Percentiles rank a stretch among this genome's conserved stretches.
Evolutionary conservation across 1,140 invertebrate genomes (phyloP).

Genomic region (Stratiolaelaps scimitus): DNA sequence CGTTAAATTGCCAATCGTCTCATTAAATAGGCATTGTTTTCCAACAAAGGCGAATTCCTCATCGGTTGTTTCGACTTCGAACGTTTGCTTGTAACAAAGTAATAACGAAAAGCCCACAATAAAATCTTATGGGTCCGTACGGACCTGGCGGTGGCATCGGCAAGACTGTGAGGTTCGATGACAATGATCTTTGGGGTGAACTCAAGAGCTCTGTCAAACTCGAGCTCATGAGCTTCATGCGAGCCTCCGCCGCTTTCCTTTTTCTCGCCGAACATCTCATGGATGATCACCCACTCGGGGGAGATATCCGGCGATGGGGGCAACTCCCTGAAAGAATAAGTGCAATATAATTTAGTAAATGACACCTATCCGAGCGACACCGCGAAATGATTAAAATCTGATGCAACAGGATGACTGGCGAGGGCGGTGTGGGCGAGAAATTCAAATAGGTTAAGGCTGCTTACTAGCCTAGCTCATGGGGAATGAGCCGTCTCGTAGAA

Average conservation of each 20-base stretch:
- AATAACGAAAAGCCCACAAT: not conserved
- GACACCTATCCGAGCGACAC: no score
- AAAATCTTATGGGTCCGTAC: not conserved
- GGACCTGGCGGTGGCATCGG: slow-evolving; percentile 17
- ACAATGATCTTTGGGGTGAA: slow-evolving; percentile 27
- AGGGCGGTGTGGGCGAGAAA: no score
- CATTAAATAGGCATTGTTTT: not conserved
- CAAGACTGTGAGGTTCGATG: slow-evolving; percentile 17
- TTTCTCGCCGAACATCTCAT: not conserved
- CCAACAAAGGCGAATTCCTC: not conserved
- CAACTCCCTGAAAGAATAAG: not conserved
- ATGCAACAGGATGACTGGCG: no score
- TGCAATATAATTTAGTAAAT: no score
- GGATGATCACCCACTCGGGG: slow-evolving; percentile 26
- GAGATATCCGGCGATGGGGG: slow-evolving; percentile 25
- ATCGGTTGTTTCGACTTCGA: no score
- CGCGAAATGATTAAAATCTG: no score
- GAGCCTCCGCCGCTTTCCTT: not conserved
- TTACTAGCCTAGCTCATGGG: no score
- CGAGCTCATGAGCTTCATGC: slow-evolving; percentile 21
- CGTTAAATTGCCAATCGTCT: not conserved
- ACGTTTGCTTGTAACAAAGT: not conserved
- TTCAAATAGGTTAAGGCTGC: no score
- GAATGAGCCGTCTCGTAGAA: no score
- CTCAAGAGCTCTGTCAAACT: slow-evolving; percentile 26